phyloP scores from a whole-genome alignment of 37 sponge, comb jelly and placozoan genomes.

The Tethya wilhelma region DNA sequence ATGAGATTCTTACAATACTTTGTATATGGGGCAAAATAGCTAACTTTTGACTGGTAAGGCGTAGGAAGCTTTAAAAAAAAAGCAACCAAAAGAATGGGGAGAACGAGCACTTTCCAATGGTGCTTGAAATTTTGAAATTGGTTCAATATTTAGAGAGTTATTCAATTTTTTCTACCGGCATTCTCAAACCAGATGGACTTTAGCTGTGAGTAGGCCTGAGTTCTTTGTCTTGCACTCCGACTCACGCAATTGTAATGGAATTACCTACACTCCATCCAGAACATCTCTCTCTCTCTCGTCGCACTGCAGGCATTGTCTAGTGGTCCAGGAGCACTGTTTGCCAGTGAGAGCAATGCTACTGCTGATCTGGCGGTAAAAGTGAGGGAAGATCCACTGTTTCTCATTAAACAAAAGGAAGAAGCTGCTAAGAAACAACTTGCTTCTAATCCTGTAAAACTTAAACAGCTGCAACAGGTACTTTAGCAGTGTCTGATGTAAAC shows the following conservation, averaged over 20 bases:
- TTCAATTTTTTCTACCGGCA: too few relatives aligned
- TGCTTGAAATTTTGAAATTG: too few relatives aligned
- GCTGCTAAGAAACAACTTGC: constrained; percentile 62
- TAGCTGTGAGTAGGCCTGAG: too few relatives aligned
- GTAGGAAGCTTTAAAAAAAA: too few relatives aligned
- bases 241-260: background rate
- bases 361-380: constrained; percentile 80
- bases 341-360: constrained; percentile 36
- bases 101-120: too few relatives aligned
- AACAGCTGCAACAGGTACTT: constrained; percentile 69
- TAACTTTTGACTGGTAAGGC: too few relatives aligned
- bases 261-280: background rate
- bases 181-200: too few relatives aligned
- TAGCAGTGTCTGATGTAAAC: background rate
- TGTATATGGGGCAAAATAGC: too few relatives aligned
- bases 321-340: constrained; percentile 82
- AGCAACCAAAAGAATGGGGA: too few relatives aligned
- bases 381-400: constrained; percentile 87
- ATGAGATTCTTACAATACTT: too few relatives aligned
- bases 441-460: constrained; percentile 80
- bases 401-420: constrained; percentile 83
- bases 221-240: background rate
- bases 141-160: too few relatives aligned
- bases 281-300: background rate
- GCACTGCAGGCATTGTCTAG: constrained; percentile 53